These are phyloP conservation scores for Phortica variegata DNA, from an alignment of 1,140 invertebrate species.

Conservation along the genomic window DNA sequence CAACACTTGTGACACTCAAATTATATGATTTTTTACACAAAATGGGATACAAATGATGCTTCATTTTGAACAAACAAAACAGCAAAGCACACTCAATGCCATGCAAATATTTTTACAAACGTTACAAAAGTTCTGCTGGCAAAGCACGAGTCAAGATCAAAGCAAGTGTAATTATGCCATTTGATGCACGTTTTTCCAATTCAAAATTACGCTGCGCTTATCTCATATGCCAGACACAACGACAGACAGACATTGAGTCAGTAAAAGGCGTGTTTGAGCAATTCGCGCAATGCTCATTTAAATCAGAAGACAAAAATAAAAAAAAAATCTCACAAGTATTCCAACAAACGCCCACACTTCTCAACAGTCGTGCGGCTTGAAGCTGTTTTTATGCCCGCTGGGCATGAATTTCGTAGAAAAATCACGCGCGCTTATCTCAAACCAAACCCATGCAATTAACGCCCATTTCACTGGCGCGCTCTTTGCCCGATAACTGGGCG, in stretches of 20 bases:
- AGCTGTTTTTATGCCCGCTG: slow-evolving; percentile 24
- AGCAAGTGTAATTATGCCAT: slow-evolving; percentile 46
- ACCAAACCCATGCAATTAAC: slow-evolving; percentile 48
- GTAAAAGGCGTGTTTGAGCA: background rate
- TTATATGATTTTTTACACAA: too few relatives aligned
- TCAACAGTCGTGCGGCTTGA: background rate
- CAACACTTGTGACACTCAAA: too few relatives aligned
- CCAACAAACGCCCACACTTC: slow-evolving; percentile 12
- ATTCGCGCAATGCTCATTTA: background rate
- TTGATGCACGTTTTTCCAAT: slow-evolving; percentile 49
- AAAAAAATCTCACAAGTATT: slow-evolving; percentile 14
- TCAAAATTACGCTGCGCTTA: slow-evolving; percentile 31
- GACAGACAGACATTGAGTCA: slow-evolving; percentile 16
- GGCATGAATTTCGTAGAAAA: slow-evolving; percentile 46
- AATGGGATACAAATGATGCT: too few relatives aligned
- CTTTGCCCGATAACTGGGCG: too few relatives aligned
- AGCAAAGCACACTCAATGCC: background rate
- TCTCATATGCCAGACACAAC: slow-evolving; percentile 25
- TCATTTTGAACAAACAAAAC: too few relatives aligned
- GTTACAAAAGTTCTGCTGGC: background rate
- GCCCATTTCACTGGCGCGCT: slow-evolving; percentile 48
- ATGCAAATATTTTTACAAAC: slow-evolving; percentile 1
- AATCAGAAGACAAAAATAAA: slow-evolving; percentile 8
- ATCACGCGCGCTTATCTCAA: slow-evolving; percentile 52
- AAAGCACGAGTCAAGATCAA: slow-evolving; percentile 37